Evolutionary conservation across 2,797 vertebrate genomes (phyloP).

Genomic region (Eidolon dupreanum): DNA sequence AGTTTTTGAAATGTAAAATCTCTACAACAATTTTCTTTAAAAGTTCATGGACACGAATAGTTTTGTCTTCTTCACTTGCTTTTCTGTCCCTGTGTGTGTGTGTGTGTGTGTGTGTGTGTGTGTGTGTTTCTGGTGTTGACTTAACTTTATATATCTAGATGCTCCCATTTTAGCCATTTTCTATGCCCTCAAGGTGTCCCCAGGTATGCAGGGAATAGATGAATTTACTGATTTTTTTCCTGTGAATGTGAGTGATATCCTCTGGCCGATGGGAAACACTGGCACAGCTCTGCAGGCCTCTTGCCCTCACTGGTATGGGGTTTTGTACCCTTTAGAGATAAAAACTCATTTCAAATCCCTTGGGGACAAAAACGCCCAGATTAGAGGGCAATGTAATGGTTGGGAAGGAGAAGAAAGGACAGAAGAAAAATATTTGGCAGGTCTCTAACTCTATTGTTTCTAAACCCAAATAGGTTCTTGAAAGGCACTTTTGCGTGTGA

Average conservation of each 20-base stretch:
- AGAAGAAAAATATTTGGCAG: background rate
- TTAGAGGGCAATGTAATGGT: background rate
- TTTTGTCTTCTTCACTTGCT: background rate
- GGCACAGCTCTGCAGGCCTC: background rate
- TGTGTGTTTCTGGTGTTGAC: background rate
- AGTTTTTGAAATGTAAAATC: background rate
- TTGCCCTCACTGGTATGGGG: background rate
- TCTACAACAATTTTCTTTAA: background rate
- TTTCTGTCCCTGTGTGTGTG: background rate
- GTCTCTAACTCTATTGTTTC: background rate
- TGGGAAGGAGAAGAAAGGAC: background rate
- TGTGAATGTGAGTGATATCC: background rate
- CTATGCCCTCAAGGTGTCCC: background rate
- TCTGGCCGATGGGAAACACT: too few species aligned
- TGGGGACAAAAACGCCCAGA: background rate
- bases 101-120: too few species aligned
- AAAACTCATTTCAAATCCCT: background rate
- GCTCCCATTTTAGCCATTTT: background rate
- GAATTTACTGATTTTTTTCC: background rate
- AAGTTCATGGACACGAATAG: background rate
- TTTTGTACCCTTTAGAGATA: background rate
- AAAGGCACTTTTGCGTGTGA: constrained; percentile 5
- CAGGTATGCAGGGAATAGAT: background rate
- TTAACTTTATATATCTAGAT: background rate
- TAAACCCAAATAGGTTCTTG: background rate